Percentiles rank a stretch among this genome's conserved stretches.
Evolutionary conservation across 2,113 vertebrate species (phyloP).

Genomic region (Lophura nycthemera): DNA sequence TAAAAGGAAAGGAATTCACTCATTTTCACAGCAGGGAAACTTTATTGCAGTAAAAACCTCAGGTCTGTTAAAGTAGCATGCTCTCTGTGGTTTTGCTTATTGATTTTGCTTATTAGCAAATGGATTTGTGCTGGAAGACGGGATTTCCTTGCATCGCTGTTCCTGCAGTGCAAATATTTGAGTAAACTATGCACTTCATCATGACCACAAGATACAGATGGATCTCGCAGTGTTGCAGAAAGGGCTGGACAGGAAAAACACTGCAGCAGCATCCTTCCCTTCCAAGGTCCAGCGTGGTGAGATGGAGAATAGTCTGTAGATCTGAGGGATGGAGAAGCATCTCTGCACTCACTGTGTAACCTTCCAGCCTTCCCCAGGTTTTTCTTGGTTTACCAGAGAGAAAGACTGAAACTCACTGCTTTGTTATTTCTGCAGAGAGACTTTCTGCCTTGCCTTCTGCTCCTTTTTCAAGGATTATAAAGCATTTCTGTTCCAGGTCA

Average conservation of each 20-base stretch:
- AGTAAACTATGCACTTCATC: neutral
- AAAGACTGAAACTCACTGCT: neutral
- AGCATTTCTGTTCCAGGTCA: conserved; percentile 49
- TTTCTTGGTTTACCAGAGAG: neutral
- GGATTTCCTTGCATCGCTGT: neutral
- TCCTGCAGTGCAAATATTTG: neutral
- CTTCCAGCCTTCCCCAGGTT: neutral
- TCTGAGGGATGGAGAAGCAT: neutral
- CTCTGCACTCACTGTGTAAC: neutral
- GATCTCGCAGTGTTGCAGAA: neutral
- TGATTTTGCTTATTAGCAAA: neutral
- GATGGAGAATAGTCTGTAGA: neutral
- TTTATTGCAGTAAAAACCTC: neutral
- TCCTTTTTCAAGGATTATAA: conserved; percentile 42
- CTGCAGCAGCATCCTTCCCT: neutral
- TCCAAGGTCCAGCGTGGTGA: rapidly evolving
- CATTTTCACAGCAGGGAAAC: neutral
- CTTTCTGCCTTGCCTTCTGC: conserved; percentile 9
- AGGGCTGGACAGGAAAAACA: neutral
- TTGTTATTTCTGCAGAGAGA: neutral
- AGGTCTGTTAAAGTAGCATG: neutral
- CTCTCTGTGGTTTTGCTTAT: neutral
- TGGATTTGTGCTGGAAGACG: neutral
- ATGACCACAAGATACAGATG: neutral
- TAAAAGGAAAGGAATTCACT: conserved; percentile 28